Base-by-base conservation (phyloP, 2,888 invertebrate species). In the Drosophila mulleri region DNA sequence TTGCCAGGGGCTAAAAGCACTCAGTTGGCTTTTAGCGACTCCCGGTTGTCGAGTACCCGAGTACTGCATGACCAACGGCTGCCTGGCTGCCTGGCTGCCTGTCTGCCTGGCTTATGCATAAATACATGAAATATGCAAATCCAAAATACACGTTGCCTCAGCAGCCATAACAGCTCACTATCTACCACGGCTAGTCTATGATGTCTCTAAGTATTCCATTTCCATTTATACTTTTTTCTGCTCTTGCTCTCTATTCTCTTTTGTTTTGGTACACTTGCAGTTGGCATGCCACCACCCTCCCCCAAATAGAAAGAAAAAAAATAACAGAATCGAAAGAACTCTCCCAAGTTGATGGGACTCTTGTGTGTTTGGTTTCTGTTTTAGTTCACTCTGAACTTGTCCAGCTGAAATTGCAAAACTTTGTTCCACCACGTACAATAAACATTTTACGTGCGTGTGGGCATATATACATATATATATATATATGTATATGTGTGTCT, bases 91-190 rank as follows among this genome's bases (percentile, higher is more conserved):
- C 35, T 3, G 35, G 56, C 58, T 82, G 12, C 50, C 18, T 35
- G 35, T 5, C 23, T 14, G 52, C 35, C 52, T 29, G 9, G 64
- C 61, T 84, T 72, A 63, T 85, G 71, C 88, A 82, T 85, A 73
- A 62, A 79, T 73, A 78, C 53, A 82, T 80, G 65, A 74, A 80
- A 75, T 89, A 89, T 89, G 80, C 74, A 89, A 88, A 89, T 89
- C 56, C 57, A 42, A 23, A 37, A 47, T 56, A 71, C 52, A 60
- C 48, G 42, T 59, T 59, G 58, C 23, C 37, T 37, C 41, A 23
- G 23, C 52, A 54, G 32, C 52, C 48, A 52, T 50, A 69, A 61
- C 29, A 56, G 37, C 29, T 62, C 58, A 42, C 47, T 42, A 48
- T 42, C 41, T 68, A 16, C 42, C 39, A 44, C 16, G 20, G 58